Evolutionary conservation across 2,888 invertebrate species (phyloP), one percentile per base, ranked within the genome.

Genomic region (Thera obeliscata): DNA sequence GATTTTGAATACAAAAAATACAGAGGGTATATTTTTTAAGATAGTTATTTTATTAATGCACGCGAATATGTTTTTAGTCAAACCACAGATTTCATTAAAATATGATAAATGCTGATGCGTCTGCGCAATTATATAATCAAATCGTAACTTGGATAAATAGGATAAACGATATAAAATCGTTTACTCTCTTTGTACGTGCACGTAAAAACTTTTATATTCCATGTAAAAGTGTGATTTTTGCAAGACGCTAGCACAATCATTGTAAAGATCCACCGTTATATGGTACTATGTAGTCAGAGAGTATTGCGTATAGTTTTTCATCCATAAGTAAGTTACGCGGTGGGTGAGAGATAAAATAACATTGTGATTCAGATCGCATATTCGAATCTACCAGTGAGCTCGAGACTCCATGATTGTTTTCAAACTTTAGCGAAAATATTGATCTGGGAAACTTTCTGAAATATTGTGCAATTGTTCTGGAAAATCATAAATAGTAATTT

Each of bases 321-420:
- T 70, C 69, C 61, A 65, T 60, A 68, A 67, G 69, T 72, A 71
- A 73, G 71, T 72, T 65, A 68, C 61, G 67, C 54, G 64, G 56
- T 56, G 71, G 67, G 72, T 67, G 73, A 58, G 69, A 70, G 72
- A 69, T 74, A 76, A 72, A 79, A 71, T 71, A 64, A 74, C 58
- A 68, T 72, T 74, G 70, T 69, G 73, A 78, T 76, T 77, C 80
- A 66, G 72, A 38, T 68, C 74, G 61, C 68, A 74, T 73, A 55
- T 55, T 61, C 67, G 54, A 59, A 65, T 76, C 62, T 56, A 57
- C 66, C 58, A 59, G 69, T 43, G 36, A 54, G 55, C 43, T 46
- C 52, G 52, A 38, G 66, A 71, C 67, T 74, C 73, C 71, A 72
- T 66, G 67, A 71, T 78, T 74, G 57, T 73, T 70, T 72, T 43